Base-by-base conservation (phyloP, 2,113 vertebrate species). In the Xyrauchen texanus region DNA sequence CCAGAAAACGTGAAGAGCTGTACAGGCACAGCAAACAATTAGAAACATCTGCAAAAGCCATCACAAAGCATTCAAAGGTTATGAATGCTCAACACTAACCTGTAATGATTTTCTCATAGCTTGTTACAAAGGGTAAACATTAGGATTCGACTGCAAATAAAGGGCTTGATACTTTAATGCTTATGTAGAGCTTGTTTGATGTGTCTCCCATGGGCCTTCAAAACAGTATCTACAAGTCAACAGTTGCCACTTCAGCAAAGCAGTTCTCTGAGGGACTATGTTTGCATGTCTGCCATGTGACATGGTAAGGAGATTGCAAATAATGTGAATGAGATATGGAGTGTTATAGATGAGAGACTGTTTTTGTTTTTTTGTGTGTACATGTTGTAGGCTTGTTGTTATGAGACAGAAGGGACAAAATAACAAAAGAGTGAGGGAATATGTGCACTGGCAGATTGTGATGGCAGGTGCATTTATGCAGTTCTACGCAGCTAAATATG, bases 21-120 rank as follows among this genome's bases (percentile, higher is more conserved):
- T 34, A 77, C 62, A 70, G 61, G 10, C 74, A 66, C 68, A 16
- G 82, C 77, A 81, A 80, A 84, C 79, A 84, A 81, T 81, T 78
- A 81, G 68, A 52, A 7, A 0, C 47, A 66, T 71, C 67, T 44
- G 76, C 67, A 71, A 77, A 72, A 57, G 21, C 64, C 15, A 65
- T 63, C 7, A 78, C 72, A 69, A 84, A 74, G 16, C 58, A 68
- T 76, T 79, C 58, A 77, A 53, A 66, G 71, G 67, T 60, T 72
- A 80, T 80, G 68, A 51, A 83, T 72, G 76, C 21, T 52, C 21
- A 51, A 68, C 55, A 6, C 47, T 44, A 67, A 42, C 49, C 47
- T 34, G 21, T 16, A 62, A 75, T 69, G 67, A 53, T 75, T 78
- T 72, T 65, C 55, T 69, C 64, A 64, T 78, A 12, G 10, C 45